Conservation (phyloP, 2,113 vertebrate species). For the Gymnarchus niloticus region DNA sequence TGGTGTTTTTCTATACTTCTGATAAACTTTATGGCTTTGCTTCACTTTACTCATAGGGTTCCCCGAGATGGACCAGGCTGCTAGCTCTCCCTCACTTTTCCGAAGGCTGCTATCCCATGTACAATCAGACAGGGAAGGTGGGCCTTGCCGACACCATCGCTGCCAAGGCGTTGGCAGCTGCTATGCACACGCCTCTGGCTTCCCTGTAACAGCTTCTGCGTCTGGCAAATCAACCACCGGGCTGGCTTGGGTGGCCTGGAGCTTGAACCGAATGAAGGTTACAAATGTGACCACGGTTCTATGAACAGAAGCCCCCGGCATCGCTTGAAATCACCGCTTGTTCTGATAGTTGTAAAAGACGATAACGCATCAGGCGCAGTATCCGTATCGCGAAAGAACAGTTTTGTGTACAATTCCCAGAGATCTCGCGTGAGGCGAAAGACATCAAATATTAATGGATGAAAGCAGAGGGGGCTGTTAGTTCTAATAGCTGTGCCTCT, state of each 20-base stretch:
- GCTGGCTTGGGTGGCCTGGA: slow-evolving; percentile 9
- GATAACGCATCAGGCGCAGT: background rate
- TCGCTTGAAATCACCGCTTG: slow-evolving; percentile 13
- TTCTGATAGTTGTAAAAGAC: slow-evolving; percentile 10
- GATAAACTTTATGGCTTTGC: background rate
- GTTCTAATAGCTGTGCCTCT: background rate
- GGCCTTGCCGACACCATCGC: background rate
- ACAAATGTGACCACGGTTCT: slow-evolving; percentile 16
- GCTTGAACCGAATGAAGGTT: slow-evolving; percentile 12
- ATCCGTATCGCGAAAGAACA: background rate
- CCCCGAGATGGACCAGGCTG: background rate
- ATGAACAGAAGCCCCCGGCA: slow-evolving; percentile 12
- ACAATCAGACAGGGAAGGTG: background rate
- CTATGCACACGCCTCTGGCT: background rate
- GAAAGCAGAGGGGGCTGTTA: background rate
- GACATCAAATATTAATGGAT: slow-evolving; percentile 20
- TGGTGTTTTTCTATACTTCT: background rate
- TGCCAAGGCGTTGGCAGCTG: background rate
- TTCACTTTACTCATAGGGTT: background rate
- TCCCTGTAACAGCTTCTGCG: background rate
- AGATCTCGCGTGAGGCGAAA: slow-evolving; percentile 12
- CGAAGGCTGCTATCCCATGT: background rate
- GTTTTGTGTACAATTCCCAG: slow-evolving; percentile 19
- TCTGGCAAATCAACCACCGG: slow-evolving; percentile 16
- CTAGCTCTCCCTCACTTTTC: background rate